Evolutionary conservation across 2,888 invertebrate genomes (phyloP).

Genomic region (Dyspetes luteomarginatus): DNA sequence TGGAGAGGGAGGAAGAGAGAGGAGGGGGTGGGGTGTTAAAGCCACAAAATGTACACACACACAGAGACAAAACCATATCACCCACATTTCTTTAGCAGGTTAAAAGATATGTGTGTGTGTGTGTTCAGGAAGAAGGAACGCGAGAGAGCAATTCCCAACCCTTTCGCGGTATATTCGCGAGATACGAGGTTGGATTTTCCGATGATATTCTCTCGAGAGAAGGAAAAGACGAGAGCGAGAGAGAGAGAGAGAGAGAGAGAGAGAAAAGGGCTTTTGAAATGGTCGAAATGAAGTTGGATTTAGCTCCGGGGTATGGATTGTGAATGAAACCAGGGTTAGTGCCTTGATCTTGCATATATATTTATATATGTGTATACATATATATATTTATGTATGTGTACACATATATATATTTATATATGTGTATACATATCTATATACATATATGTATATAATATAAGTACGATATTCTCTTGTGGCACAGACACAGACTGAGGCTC

Average conservation of each 20-base stretch:
- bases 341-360: not conserved
- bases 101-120: not conserved
- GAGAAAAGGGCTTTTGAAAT: conserved; percentile 66
- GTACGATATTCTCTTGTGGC: not conserved
- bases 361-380: too few relatives aligned
- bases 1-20: conserved; percentile 10
- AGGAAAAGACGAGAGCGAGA: conserved; percentile 63
- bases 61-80: conserved; percentile 5
- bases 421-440: too few relatives aligned
- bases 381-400: too few relatives aligned
- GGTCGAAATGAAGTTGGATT: conserved; percentile 76
- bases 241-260: conserved; percentile 16
- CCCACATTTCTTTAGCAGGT: conserved; percentile 19
- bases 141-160: conserved; percentile 29
- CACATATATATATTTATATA: too few relatives aligned
- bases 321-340: conserved; percentile 65
- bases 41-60: too few relatives aligned
- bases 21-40: too few relatives aligned
- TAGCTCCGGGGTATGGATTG: conserved; percentile 73
- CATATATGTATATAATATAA: too few relatives aligned
- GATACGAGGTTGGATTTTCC: conserved; percentile 70
- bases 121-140: conserved; percentile 12
- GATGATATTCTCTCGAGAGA: conserved; percentile 71
- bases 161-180: conserved; percentile 14
- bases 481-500: conserved; percentile 1